A percentile compares a stretch with the other conserved stretches of the same genome.
Conservation (phyloP, 1,140 invertebrate genomes). For the Calliopsis andreniformis region DNA sequence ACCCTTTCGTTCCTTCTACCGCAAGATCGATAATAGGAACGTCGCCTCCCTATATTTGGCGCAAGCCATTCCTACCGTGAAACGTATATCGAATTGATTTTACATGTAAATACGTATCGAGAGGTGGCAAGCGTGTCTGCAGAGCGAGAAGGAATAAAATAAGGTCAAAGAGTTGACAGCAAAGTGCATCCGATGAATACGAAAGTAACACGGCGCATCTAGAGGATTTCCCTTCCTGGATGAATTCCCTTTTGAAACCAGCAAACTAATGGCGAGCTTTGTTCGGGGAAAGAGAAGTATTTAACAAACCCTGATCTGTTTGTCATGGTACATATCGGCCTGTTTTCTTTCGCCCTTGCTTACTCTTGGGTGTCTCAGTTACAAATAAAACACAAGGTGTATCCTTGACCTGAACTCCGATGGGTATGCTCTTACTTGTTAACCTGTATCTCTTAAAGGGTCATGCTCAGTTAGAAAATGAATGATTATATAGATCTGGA, state of each 20-base stretch:
- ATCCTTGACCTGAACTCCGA: too few relatives aligned
- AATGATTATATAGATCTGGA: too few relatives aligned
- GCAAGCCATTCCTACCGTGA: too few relatives aligned
- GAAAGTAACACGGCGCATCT: conserved; percentile 6
- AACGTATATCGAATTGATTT: conserved; percentile 6
- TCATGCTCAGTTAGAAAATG: too few relatives aligned
- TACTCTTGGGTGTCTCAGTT: background rate
- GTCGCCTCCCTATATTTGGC: too few relatives aligned
- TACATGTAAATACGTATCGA: background rate
- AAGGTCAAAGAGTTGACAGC: background rate
- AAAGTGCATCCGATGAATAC: conserved; percentile 43
- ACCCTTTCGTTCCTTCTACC: background rate
- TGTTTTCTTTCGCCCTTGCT: background rate
- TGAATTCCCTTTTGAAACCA: conserved; percentile 12
- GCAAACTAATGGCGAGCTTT: conserved; percentile 27
- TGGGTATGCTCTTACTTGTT: too few relatives aligned
- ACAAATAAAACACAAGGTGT: too few relatives aligned
- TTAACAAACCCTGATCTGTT: background rate
- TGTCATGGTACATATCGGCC: background rate
- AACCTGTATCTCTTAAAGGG: too few relatives aligned
- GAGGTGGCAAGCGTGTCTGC: background rate
- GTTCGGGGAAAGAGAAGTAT: conserved; percentile 2
- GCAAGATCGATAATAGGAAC: too few relatives aligned
- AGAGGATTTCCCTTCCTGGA: conserved; percentile 1
- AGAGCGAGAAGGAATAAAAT: background rate